Percentiles rank a stretch among this genome's conserved stretches.
phyloP scores from a whole-genome alignment of 2,888 invertebrate genomes.

The Agrochola macilenta region DNA sequence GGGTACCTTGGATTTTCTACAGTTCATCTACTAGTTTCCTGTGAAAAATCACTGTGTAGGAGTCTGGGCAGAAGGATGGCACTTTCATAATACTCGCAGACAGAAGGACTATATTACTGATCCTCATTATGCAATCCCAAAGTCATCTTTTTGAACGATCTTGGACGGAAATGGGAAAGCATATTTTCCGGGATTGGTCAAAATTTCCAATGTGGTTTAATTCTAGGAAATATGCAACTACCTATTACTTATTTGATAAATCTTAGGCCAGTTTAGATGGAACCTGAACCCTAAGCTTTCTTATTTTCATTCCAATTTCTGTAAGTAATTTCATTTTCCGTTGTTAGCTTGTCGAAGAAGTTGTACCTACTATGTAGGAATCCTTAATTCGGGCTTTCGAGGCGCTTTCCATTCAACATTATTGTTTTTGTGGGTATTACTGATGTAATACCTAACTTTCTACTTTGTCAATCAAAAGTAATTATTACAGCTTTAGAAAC shows the following conservation, averaged over 20 bases:
- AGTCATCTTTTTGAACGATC: neutral
- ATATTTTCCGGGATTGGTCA: neutral
- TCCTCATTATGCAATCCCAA: neutral
- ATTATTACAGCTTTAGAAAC: neutral
- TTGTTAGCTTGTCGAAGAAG: neutral
- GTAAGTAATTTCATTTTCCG: neutral
- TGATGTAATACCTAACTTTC: slow-evolving; percentile 19
- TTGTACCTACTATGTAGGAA: no score
- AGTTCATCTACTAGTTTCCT: no score
- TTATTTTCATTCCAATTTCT: neutral
- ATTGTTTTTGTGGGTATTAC: neutral
- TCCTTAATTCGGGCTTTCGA: neutral
- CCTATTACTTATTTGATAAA: neutral
- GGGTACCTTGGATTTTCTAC: no score
- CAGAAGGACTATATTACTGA: neutral
- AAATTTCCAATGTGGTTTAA: neutral
- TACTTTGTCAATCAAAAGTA: slow-evolving; percentile 13
- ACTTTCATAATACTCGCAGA: neutral
- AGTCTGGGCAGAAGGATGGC: no score
- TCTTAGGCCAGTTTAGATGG: neutral
- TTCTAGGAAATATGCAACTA: neutral
- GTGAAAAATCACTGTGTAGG: neutral
- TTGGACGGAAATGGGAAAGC: neutral
- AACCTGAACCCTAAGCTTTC: no score
- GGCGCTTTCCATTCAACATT: neutral